Evolutionary conservation across 2,113 vertebrate genomes (phyloP).

Genomic region (Esox niger): DNA sequence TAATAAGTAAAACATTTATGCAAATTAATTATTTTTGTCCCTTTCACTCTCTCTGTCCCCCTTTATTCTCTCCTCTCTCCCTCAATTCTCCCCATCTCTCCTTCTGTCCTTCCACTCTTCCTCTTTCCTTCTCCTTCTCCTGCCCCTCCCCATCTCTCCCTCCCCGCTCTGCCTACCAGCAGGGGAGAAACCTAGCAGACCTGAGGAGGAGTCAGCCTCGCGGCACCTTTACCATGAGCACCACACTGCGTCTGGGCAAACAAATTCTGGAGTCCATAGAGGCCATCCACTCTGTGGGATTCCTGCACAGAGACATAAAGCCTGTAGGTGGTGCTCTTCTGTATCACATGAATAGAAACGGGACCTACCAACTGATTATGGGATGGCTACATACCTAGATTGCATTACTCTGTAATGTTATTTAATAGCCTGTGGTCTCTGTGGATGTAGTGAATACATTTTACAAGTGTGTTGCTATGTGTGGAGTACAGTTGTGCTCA

Average conservation of each 20-base stretch:
- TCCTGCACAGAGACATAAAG: conserved; percentile 96
- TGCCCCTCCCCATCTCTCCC: neutral
- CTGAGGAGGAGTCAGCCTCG: conserved; percentile 91
- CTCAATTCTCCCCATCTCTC: neutral
- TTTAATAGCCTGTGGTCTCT: no score
- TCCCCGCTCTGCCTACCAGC: conserved; percentile 7
- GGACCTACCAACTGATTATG: no score
- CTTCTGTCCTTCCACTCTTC: neutral
- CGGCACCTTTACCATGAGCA: conserved; percentile 97
- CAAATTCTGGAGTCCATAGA: conserved; percentile 98
- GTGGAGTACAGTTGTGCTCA: no score
- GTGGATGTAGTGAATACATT: no score
- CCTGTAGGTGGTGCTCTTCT: conserved; percentile 75
- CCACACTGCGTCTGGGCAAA: conserved; percentile 90
- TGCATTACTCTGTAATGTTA: no score
- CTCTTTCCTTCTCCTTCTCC: neutral
- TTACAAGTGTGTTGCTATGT: no score
- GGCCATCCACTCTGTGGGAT: conserved; percentile 96
- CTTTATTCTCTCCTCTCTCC: neutral
- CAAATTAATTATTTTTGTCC: no score
- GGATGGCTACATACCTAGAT: no score
- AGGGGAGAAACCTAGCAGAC: conserved; percentile 96
- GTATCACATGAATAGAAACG: no score
- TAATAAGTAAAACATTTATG: no score
- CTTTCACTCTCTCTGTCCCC: neutral